These are phyloP conservation scores for Menidia beryllina DNA, from an alignment of 2,113 vertebrate species.

Conservation along the genomic window DNA sequence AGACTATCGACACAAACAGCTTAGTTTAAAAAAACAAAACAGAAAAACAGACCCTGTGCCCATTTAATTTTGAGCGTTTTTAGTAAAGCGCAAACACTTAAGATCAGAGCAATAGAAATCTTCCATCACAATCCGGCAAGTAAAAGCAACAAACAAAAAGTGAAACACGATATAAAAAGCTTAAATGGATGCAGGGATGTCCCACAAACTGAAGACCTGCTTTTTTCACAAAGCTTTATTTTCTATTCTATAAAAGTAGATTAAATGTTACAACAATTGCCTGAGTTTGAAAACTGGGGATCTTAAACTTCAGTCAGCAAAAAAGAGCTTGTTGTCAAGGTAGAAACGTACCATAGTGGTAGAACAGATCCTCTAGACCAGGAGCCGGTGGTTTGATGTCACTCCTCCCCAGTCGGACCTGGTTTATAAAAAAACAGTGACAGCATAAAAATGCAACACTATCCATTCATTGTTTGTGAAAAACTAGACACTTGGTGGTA, in stretches of 20 bases:
- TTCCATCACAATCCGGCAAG: conserved; percentile 17
- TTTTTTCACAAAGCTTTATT: conserved; percentile 44
- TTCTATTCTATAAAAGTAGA: conserved; percentile 24
- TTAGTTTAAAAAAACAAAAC: background rate
- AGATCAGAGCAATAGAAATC: conserved; percentile 36
- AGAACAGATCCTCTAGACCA: conserved; percentile 83
- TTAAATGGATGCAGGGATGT: conserved; percentile 15
- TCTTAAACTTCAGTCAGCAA: conserved; percentile 48
- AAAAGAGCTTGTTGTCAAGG: conserved; percentile 47
- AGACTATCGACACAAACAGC: conserved; percentile 9
- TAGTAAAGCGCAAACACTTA: conserved; percentile 25
- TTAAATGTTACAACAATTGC: conserved; percentile 37
- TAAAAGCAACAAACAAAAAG: conserved; percentile 56
- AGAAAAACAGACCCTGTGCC: conserved; percentile 17
- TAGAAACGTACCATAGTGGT: conserved; percentile 71
- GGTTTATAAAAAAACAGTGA: conserved; percentile 43
- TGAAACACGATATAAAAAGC: conserved; percentile 42
- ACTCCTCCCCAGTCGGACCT: conserved; percentile 79
- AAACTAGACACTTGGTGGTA: conserved; percentile 43
- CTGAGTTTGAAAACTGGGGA: conserved; percentile 50
- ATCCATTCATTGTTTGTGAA: conserved; percentile 28
- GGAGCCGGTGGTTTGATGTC: conserved; percentile 76
- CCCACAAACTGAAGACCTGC: conserved; percentile 44
- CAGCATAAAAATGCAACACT: conserved; percentile 39
- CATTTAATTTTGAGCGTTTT: conserved; percentile 36